Percentiles rank a stretch among this genome's conserved stretches.
Evolutionary conservation across 1,140 invertebrate genomes (phyloP).

Genomic region (Metopolophium dirhodum): DNA sequence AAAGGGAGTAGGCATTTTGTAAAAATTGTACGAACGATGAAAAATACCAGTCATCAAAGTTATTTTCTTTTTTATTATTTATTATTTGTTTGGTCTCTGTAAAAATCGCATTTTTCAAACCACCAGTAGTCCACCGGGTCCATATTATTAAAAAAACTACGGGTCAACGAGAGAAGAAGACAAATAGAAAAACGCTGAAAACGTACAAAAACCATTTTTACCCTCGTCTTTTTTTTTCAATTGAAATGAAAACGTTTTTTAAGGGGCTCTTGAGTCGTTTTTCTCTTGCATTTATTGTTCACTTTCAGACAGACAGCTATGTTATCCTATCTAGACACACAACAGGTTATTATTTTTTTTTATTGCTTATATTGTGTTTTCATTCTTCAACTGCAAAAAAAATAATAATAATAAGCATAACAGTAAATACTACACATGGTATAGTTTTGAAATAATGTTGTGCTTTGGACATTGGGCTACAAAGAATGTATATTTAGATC

Average conservation of each 20-base stretch:
- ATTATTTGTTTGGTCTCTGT: conserved; percentile 26
- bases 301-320: conserved; percentile 29
- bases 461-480: not conserved
- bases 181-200: conserved; percentile 53
- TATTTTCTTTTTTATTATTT: conserved; percentile 26
- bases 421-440: not conserved
- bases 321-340: conserved; percentile 25
- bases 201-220: conserved; percentile 54
- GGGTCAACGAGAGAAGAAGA: conserved; percentile 53
- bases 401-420: not conserved
- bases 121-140: conserved; percentile 13
- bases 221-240: conserved; percentile 39
- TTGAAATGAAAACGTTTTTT: conserved; percentile 54
- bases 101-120: conserved; percentile 47
- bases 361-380: not conserved
- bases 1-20: not conserved
- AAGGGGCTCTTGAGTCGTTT: conserved; percentile 45
- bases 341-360: conserved; percentile 43
- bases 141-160: conserved; percentile 52
- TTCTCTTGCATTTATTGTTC: conserved; percentile 50
- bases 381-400: not conserved
- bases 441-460: not conserved
- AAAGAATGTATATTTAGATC: not conserved
- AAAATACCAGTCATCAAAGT: conserved; percentile 48
- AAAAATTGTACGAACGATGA: conserved; percentile 42